Base-by-base conservation (phyloP, 1,140 invertebrate species). In the Bombyx mandarina region DNA sequence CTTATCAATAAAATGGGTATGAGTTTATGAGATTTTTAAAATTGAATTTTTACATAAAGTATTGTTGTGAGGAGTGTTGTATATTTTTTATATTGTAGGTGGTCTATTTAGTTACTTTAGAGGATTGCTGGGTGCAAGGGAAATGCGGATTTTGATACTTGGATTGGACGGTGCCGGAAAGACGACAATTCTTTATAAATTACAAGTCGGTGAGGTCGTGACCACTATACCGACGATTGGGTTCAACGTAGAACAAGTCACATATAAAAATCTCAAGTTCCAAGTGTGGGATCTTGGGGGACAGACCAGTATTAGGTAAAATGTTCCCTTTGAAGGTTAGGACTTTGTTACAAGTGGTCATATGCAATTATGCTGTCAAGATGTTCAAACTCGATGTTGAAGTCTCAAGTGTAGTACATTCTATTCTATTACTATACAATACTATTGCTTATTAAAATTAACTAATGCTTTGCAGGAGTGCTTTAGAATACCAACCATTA, bases 271-370 rank as follows among this genome's bases (percentile, higher is more conserved):
- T 90, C 89, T 98, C 60, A 97, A 97, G 88, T 98, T 98, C 76
- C 96, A 98, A 93, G 96, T 98, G 8, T 99, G 98, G 98, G 98
- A 99, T 91, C 90, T 99, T 56, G 98, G 98, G 61, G 98, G 98
- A 71, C 98, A 99, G 89, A 99, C 98, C 57, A 98, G 97, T 90
- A 93, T 93, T 76, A 90, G 90, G 89, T 90, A 72, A 66, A 65
- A 65, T 43, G 8, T 43, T 8, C 18, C 1, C 43, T 9, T 35
- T 35, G 26, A 35, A 35, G 26, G 26, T 35, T 35, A 35, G 26
- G 26, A 35, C 26, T 35, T 35, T 35, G 26, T 35, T 35, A 35
- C 26, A 35, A 35, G 26, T 35, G 26, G 26, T 35, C 26, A 35
- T 35, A 35, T 35, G 26, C 26, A 35, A 35, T 35, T 35, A 35